Conservation (phyloP, 1,140 invertebrate species). For the Pteromalus puparum region DNA sequence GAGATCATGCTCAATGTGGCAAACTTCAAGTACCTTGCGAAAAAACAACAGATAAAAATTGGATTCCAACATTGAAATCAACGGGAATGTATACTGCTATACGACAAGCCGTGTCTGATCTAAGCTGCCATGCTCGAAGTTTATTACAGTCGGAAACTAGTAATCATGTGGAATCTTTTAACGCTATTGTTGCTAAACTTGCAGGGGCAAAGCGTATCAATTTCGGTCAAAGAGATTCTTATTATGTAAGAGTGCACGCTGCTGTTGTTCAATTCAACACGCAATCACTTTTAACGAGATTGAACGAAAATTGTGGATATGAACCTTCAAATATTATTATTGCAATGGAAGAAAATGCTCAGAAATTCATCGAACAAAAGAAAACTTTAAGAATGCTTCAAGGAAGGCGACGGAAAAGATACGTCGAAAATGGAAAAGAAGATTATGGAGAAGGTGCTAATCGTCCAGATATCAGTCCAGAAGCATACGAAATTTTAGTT, state of each 20-base stretch:
- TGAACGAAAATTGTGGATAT: conserved; percentile 15
- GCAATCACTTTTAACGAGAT: not conserved
- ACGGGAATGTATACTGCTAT: not conserved
- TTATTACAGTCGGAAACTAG: conserved; percentile 58
- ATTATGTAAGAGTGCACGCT: conserved; percentile 58
- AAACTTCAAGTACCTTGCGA: not conserved
- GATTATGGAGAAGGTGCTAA: conserved; percentile 16
- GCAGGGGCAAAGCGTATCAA: conserved; percentile 64
- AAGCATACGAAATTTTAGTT: not conserved
- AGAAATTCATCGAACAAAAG: not conserved
- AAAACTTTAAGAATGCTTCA: not conserved
- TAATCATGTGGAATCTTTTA: conserved; percentile 61
- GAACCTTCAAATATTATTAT: not conserved
- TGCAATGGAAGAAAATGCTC: not conserved
- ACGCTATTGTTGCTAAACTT: conserved; percentile 51
- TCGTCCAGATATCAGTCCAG: conserved; percentile 31
- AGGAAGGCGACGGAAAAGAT: not conserved
- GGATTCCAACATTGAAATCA: not conserved
- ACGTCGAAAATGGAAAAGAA: conserved; percentile 23
- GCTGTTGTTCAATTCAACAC: conserved; percentile 60
- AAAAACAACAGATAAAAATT: not conserved
- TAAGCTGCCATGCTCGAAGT: conserved; percentile 51
- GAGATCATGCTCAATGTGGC: conserved; percentile 17
- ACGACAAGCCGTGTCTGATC: conserved; percentile 7
- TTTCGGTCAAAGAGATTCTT: conserved; percentile 57